A percentile compares a stretch with the other conserved stretches of the same genome.
Evolutionary conservation across 1,140 invertebrate species (phyloP).

Genomic region (Drosophila eugracilis): DNA sequence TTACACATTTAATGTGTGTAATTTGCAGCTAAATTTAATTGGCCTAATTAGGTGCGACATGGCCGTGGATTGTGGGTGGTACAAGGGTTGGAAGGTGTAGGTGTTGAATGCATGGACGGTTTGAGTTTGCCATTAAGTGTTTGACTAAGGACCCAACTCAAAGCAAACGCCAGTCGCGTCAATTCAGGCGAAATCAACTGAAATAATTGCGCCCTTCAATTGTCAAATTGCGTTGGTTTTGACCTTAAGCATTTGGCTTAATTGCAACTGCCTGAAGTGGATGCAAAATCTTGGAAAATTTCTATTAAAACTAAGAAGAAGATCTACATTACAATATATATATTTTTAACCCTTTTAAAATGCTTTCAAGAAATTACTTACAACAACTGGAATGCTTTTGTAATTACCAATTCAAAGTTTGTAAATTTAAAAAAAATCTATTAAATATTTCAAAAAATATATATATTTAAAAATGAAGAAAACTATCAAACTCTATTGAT

Average conservation of each 20-base stretch:
- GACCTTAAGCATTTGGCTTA: background rate
- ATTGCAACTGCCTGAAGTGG: constrained; percentile 1
- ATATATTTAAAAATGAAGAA: background rate
- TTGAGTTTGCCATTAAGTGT: constrained; percentile 13
- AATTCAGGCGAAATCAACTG: constrained; percentile 21
- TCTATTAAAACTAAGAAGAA: too few species aligned
- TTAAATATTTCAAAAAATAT: background rate
- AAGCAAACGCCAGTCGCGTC: constrained; percentile 25
- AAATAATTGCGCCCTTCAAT: constrained; percentile 30
- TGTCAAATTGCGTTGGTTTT: background rate
- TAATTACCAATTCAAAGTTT: too few species aligned
- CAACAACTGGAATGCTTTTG: too few species aligned
- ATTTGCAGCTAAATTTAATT: constrained; percentile 47
- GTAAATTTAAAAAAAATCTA: background rate
- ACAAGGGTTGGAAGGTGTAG: background rate
- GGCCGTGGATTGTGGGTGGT: constrained; percentile 11
- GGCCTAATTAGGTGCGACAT: constrained; percentile 37
- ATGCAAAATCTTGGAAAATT: background rate
- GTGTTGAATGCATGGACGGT: background rate
- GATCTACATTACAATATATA: too few species aligned
- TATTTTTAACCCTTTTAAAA: too few species aligned
- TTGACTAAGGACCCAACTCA: constrained; percentile 20
- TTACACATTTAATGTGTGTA: constrained; percentile 38
- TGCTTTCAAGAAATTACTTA: too few species aligned
- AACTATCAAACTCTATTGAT: constrained; percentile 5